Conservation (phyloP, 2,797 vertebrate genomes). For the Synaphobranchus kaupii region DNA sequence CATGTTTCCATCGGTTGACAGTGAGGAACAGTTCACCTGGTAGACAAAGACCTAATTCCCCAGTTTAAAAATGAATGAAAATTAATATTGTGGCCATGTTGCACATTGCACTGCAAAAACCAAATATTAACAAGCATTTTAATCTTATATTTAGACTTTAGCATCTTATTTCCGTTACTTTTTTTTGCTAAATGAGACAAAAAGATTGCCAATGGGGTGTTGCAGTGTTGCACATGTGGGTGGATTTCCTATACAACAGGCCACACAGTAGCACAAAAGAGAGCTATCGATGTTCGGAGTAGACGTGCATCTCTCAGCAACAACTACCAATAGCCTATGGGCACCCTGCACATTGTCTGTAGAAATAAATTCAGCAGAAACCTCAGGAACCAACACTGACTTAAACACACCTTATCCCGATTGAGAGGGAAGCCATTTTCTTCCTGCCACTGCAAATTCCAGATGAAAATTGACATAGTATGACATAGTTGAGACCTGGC, state of each 20-base stretch:
- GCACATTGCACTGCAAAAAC: too few species aligned
- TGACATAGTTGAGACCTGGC: not conserved
- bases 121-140: too few species aligned
- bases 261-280: not conserved
- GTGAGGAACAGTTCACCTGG: not conserved
- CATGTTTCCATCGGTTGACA: conserved; percentile 2
- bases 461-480: not conserved
- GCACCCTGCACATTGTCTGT: not conserved
- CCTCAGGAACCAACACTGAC: not conserved
- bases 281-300: not conserved
- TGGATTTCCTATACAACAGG: not conserved
- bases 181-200: too few species aligned
- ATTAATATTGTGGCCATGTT: not conserved
- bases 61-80: not conserved
- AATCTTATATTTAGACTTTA: too few species aligned
- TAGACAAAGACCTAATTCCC: not conserved
- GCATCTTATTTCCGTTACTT: too few species aligned
- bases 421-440: not conserved
- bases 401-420: not conserved
- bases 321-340: not conserved
- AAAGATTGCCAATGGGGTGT: too few species aligned
- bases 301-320: not conserved
- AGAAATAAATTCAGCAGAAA: not conserved
- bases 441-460: not conserved
- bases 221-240: not conserved